Evolutionary conservation across 2,797 vertebrate genomes (phyloP), one percentile per base, ranked within the genome.

Genomic region (Coilia nasus): DNA sequence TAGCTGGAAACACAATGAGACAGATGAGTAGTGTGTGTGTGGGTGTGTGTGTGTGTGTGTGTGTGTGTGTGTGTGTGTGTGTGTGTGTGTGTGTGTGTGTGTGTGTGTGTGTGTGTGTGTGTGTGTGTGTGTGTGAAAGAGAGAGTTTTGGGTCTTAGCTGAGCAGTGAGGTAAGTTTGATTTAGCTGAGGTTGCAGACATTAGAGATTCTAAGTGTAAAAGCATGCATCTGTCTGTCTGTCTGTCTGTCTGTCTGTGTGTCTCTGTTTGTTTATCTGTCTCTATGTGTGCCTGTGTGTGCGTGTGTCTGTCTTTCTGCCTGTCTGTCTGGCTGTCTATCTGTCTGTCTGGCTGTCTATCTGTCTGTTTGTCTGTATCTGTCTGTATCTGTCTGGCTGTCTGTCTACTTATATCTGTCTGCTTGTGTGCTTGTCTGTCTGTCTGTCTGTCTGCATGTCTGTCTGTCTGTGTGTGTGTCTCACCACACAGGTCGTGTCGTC

Each of bases 401-500:
- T 59, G 3, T 59, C 57, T 59, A 25, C 31, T 12, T 71, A 25
- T 31, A 28, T 71, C 3, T 31, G 25, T 31, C 12, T 31, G 25
- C 31, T 1, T 31, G 81, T 60, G 6, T 60, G 56, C 21, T 3
- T 17, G 81, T 31, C 41, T 83, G 31, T n/a, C 10, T 31, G 81
- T 60, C 15, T 60, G 56, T 35, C 10, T 17, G 81, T 31, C 41
- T 83, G 31, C 59, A 25, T 83, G 60, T 25, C 5, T 64, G 23
- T 25, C 0, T 64, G 9, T 64, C 2, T 71, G 64, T 71, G 0
- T 31, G 64, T 31, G 12, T 71, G 28, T 71, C 28, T 17, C 92
- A 98, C 98, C 96, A 23, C 98, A 99, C 47, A 97, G 93, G 2
- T 89, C 90, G 0, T 90, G 88, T 6, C 81, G 93, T 78, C 97